Evolutionary conservation across 2,888 invertebrate genomes (phyloP).

Genomic region (Coecobrya sp.): DNA sequence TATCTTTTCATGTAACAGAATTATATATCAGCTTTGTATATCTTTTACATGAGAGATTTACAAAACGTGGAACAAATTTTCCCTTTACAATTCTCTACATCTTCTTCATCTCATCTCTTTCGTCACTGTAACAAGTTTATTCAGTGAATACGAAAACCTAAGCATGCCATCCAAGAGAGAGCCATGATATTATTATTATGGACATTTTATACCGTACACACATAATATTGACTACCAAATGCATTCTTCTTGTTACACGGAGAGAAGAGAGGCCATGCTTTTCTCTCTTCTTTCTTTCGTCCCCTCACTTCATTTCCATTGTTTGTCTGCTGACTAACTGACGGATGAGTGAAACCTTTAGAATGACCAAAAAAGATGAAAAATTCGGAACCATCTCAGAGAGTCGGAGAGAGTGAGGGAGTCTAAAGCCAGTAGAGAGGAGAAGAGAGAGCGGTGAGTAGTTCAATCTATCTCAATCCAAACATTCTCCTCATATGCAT

Average conservation of each 20-base stretch:
- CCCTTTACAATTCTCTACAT: neutral
- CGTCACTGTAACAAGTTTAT: too few species aligned
- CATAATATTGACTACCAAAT: neutral
- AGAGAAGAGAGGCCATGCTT: neutral
- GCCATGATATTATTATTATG: too few species aligned
- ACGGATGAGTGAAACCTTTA: conserved; percentile 78
- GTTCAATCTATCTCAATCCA: conserved; percentile 73
- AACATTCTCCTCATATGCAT: conserved; percentile 67
- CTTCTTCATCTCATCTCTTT: neutral
- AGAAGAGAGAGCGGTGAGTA: conserved; percentile 45
- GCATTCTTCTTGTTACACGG: neutral
- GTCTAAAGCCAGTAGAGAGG: neutral
- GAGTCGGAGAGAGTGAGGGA: neutral
- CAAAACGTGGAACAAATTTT: neutral
- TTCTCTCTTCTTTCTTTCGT: conserved; percentile 24
- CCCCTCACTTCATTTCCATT: conserved; percentile 68
- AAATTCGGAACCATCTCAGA: conserved; percentile 72
- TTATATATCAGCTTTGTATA: too few species aligned
- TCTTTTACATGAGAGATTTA: neutral
- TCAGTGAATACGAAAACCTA: too few species aligned
- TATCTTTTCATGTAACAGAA: neutral
- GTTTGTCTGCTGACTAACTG: conserved; percentile 75
- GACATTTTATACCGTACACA: neutral
- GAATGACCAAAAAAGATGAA: conserved; percentile 80
- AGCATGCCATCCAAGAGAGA: neutral